Evolutionary conservation across 1,140 invertebrate genomes (phyloP).

Genomic region (Drosophila pallidifrons): DNA sequence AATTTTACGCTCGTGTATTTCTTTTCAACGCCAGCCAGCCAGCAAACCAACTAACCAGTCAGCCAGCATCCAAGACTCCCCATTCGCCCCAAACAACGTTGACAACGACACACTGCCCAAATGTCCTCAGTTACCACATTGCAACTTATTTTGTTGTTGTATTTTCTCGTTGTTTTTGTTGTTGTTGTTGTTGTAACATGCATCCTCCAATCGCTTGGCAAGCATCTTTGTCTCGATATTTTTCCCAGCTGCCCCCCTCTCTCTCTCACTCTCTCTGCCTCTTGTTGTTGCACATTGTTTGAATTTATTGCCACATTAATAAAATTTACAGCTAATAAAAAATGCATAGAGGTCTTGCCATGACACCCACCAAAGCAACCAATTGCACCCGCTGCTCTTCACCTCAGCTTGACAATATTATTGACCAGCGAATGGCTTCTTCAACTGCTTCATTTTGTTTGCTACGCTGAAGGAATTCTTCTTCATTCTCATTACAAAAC

Average conservation of each 20-base stretch:
- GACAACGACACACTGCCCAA: constrained; percentile 78
- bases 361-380: constrained; percentile 46
- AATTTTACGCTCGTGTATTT: constrained; percentile 83
- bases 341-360: constrained; percentile 67
- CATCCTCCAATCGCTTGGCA: constrained; percentile 50
- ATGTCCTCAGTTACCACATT: constrained; percentile 71
- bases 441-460: constrained; percentile 30
- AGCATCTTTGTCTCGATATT: constrained; percentile 47
- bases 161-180: too few species aligned
- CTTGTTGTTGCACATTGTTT: constrained; percentile 71
- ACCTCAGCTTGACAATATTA: constrained; percentile 17
- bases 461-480: not conserved
- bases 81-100: constrained; percentile 6
- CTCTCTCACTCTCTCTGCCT: constrained; percentile 17
- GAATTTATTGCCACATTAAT: constrained; percentile 82
- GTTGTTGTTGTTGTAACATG: constrained; percentile 44
- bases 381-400: not conserved
- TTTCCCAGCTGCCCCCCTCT: constrained; percentile 18
- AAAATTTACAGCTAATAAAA: constrained; percentile 83
- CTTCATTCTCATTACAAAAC: constrained; percentile 4
- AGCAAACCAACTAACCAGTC: constrained; percentile 2
- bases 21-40: constrained; percentile 72
- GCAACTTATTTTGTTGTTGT: constrained; percentile 42
- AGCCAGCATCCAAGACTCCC: constrained; percentile 15
- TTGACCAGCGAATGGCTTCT: constrained; percentile 1